These are phyloP conservation scores for Tiphia femorata DNA, from an alignment of 2,888 invertebrate species.

Conservation along the genomic window DNA sequence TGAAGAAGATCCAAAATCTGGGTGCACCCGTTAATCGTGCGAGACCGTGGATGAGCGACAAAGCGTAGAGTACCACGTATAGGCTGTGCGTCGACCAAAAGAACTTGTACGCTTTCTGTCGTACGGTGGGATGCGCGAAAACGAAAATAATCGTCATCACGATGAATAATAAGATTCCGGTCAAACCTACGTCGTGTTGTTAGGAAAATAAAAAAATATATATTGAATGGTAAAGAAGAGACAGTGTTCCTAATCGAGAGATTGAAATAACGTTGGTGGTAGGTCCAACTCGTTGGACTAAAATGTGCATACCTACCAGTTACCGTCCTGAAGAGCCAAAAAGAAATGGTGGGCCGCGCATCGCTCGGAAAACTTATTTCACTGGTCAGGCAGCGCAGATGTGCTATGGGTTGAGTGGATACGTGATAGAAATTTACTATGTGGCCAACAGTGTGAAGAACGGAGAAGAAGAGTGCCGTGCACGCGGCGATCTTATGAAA, in stretches of 20 bases:
- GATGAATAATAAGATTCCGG: slow-evolving; percentile 88
- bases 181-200: slow-evolving; percentile 75
- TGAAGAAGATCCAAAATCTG: slow-evolving; percentile 93
- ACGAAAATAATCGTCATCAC: slow-evolving; percentile 96
- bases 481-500: slow-evolving; percentile 98
- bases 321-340: slow-evolving; percentile 95
- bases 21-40: slow-evolving; percentile 93
- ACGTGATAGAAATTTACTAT: slow-evolving; percentile 98
- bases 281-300: background rate
- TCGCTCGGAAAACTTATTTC: slow-evolving; percentile 96
- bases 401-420: slow-evolving; percentile 94
- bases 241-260: background rate
- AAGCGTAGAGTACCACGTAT: slow-evolving; percentile 86
- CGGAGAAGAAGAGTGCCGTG: slow-evolving; percentile 92
- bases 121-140: slow-evolving; percentile 94
- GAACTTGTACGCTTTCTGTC: slow-evolving; percentile 94
- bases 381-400: slow-evolving; percentile 90
- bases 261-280: no score
- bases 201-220: slow-evolving; percentile 2
- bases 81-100: slow-evolving; percentile 96
- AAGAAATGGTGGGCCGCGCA: slow-evolving; percentile 92
- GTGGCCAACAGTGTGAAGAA: slow-evolving; percentile 93
- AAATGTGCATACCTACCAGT: slow-evolving; percentile 77
- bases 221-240: background rate
- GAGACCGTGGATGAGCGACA: slow-evolving; percentile 90